Evolutionary conservation across 2,797 vertebrate species (phyloP), one percentile per base, ranked within the genome.

Genomic region (Melanotaenia trifasciata): DNA sequence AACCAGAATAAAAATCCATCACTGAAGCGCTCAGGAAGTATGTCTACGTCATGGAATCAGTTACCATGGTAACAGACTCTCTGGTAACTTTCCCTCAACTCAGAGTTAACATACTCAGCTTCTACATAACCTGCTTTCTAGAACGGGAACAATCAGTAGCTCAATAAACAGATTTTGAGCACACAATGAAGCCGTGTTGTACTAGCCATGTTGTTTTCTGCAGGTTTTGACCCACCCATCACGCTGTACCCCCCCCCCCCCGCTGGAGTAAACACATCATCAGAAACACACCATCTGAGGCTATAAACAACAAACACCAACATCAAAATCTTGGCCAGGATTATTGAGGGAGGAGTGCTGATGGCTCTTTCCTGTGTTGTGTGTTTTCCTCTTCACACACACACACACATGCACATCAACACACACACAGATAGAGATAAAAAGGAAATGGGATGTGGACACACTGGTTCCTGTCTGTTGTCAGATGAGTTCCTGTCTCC

Each of bases 371-470:
- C 54, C 70, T 72, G 53, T 28, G 16, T 40, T 36, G 40, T 18
- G 14, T 14, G 51, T n/a, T 3, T 12, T 9, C 18, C 4, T 13
- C 0, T 1, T 22, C 28, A 5, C 36, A 38, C 28, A 5, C 28
- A 33, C 64, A 54, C 67, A 65, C 70, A 26, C 30, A n/a, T 1
- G 2, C 13, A 5, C 18, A 4, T 10, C 6, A 2, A 38, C 64
- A 18, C 58, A 64, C 72, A 22, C 38, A 33, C 14, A 38, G 9
- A 38, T 11, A 26, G 16, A 76, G 67, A 63, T 91, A 80, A 80
- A 81, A 81, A 94, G 93, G 93, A 93, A 95, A 87, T 91, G 68
- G 64, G 83, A 86, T 86, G 38, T 59, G 90, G 87, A 89, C 75
- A 85, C 65, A 83, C 84, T 84, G 78, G 85, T 94, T 95, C 90